Evolutionary conservation across 2,113 vertebrate genomes (phyloP), one percentile per base, ranked within the genome.

Genomic region (Leiothrix lutea): DNA sequence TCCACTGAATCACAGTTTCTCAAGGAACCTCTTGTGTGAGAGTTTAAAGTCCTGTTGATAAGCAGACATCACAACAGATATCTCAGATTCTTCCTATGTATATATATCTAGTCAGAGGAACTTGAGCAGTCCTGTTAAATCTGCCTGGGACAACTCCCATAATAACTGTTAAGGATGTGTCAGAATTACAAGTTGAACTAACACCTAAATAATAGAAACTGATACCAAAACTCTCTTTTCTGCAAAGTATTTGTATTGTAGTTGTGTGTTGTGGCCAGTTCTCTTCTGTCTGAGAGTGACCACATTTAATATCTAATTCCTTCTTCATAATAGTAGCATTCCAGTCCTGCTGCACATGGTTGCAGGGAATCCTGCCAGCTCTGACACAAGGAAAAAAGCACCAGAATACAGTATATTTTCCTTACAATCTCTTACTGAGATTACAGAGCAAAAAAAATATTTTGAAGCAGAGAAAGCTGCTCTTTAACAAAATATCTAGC

Each of bases 331-430:
- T 29, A 64, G 40, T 11, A 60, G 40, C 9, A 14, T 4, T 3
- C 19, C 16, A 21, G 48, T 89, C 61, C 21, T 53, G 6, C 61
- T 11, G 2, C 17, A 10, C 2, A 0, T 6, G 2, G 22, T 42
- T 18, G 0, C 36, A n/a, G 35, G 29, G 48, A 64, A 45, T n/a
- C 1, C 1, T 6, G 2, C 64, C 40, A 35, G 31, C 31, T 61
- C 1, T 4, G 25, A 38, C 36, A 67, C 19, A 20, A 31, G 31
- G 14, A 6, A 40, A 29, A 48, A 87, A 80, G 20, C 14, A 21
- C 16, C 25, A 40, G 31, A 16, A 26, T 36, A 16, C 14, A 33
- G 12, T 9, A 15, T 45, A 7, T 61, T 78, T 92, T 70, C 16
- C n/a, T 65, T 84, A 18, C 21, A 87, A 44, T 22, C 40, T 47